A percentile compares a stretch with the other conserved stretches of the same genome.
phyloP scores from a whole-genome alignment of 2,797 vertebrate genomes.

The Thaleichthys pacificus region DNA sequence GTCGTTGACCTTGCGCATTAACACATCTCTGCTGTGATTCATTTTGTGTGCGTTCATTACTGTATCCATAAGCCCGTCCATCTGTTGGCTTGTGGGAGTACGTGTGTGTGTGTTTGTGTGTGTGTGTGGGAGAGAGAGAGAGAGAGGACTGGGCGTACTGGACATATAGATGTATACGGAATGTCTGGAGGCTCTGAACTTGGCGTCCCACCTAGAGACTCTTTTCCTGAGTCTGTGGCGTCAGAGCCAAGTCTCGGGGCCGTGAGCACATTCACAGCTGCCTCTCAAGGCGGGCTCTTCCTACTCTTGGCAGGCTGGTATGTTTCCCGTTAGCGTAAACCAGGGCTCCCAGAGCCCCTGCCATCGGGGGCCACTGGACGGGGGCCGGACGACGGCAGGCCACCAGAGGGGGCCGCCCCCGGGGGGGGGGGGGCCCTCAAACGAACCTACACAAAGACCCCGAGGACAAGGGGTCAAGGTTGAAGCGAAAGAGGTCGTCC shows the following conservation, averaged over 20 bases:
- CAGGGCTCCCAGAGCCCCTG: conserved; percentile 37
- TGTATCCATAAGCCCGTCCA: conserved; percentile 10
- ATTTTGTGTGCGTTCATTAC: background rate
- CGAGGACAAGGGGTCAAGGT: conserved; percentile 35
- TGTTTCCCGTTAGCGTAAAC: conserved; percentile 45
- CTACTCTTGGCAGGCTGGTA: conserved; percentile 49
- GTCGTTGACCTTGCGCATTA: background rate
- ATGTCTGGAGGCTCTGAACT: conserved; percentile 43
- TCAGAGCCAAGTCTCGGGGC: conserved; percentile 58
- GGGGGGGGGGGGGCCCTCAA: conserved; percentile 34
- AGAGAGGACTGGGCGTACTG: conserved; percentile 44
- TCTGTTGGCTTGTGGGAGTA: conserved; percentile 26
- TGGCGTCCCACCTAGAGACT: conserved; percentile 52
- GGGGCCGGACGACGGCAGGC: conserved; percentile 18
- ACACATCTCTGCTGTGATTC: background rate
- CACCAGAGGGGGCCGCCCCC: conserved; percentile 30
- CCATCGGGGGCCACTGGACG: conserved; percentile 11
- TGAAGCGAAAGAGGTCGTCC: conserved; percentile 42
- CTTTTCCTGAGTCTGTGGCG: conserved; percentile 42
- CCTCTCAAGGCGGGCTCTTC: conserved; percentile 48
- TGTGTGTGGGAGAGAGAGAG: background rate
- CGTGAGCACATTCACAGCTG: conserved; percentile 71
- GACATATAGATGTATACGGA: conserved; percentile 36
- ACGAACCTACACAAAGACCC: conserved; percentile 26
- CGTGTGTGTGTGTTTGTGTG: conserved; percentile 3